phyloP scores from a whole-genome alignment of 2,113 vertebrate genomes.

The Hippocampus zosterae region DNA sequence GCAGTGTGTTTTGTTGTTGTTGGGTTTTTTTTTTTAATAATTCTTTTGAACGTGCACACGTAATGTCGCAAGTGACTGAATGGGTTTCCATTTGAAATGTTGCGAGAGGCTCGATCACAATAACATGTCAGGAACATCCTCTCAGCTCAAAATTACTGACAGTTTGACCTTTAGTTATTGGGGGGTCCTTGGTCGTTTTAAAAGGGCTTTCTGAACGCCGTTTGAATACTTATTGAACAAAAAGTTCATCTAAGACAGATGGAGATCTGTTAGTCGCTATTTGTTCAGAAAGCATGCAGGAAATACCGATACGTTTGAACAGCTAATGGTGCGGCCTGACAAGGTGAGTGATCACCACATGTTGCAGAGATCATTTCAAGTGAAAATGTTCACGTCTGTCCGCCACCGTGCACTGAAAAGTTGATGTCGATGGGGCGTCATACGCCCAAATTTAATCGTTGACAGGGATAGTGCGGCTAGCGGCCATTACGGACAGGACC shows the following conservation, averaged over 20 bases:
- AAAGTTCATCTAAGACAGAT: not conserved
- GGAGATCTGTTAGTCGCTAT: not conserved
- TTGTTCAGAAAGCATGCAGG: slow-evolving; percentile 3
- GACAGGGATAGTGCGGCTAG: no score
- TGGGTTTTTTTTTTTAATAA: not conserved
- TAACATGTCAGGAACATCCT: slow-evolving; percentile 7
- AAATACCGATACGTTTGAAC: not conserved
- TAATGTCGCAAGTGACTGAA: not conserved
- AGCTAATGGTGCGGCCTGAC: not conserved
- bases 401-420: no score
- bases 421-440: no score
- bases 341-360: not conserved
- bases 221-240: slow-evolving; percentile 3
- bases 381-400: no score
- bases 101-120: slow-evolving; percentile 15
- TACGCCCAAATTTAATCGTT: no score
- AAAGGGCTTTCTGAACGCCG: not conserved
- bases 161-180: slow-evolving; percentile 4
- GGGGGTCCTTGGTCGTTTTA: slow-evolving; percentile 6
- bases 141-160: slow-evolving; percentile 2
- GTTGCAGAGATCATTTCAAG: no score
- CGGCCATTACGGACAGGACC: no score
- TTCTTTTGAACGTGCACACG: not conserved
- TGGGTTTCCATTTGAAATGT: not conserved
- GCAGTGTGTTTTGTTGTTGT: not conserved